Evolutionary conservation across 2,113 vertebrate genomes (phyloP).

Genomic region (Gobiocypris rarus): DNA sequence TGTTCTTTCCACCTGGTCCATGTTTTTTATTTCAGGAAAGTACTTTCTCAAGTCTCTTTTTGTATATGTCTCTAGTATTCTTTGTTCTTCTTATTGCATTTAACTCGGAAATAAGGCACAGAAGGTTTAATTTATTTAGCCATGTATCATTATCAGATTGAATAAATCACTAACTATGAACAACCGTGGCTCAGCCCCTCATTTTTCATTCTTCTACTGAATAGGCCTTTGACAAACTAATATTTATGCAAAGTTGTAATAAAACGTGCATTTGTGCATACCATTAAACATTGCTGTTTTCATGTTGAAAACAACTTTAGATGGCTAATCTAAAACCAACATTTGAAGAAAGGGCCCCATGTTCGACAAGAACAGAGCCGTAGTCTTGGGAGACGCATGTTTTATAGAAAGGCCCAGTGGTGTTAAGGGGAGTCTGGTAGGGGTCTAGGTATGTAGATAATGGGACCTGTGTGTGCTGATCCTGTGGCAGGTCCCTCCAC

Average conservation of each 20-base stretch:
- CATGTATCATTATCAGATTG: constrained; percentile 17
- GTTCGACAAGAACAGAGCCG: constrained; percentile 50
- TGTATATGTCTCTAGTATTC: constrained; percentile 28
- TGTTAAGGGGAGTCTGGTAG: constrained; percentile 41
- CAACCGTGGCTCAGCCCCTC: not conserved
- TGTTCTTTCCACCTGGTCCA: constrained; percentile 16
- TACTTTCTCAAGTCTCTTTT: not conserved
- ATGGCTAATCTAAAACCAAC: constrained; percentile 51
- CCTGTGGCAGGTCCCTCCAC: constrained; percentile 37
- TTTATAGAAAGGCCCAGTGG: constrained; percentile 23
- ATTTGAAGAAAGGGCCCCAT: constrained; percentile 47
- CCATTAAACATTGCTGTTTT: constrained; percentile 1
- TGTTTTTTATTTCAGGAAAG: not conserved
- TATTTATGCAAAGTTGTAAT: not conserved
- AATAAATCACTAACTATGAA: constrained; percentile 48
- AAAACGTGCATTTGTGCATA: constrained; percentile 25
- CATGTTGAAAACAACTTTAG: constrained; percentile 38
- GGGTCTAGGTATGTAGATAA: constrained; percentile 45
- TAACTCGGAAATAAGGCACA: not conserved
- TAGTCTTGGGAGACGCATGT: constrained; percentile 27
- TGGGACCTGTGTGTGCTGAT: constrained; percentile 50
- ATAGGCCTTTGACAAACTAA: not conserved
- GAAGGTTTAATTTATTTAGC: constrained; percentile 53
- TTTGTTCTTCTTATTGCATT: not conserved
- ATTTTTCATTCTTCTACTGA: constrained; percentile 4